phyloP scores from a whole-genome alignment of 2,888 invertebrate species.

The Crematogaster levior region DNA sequence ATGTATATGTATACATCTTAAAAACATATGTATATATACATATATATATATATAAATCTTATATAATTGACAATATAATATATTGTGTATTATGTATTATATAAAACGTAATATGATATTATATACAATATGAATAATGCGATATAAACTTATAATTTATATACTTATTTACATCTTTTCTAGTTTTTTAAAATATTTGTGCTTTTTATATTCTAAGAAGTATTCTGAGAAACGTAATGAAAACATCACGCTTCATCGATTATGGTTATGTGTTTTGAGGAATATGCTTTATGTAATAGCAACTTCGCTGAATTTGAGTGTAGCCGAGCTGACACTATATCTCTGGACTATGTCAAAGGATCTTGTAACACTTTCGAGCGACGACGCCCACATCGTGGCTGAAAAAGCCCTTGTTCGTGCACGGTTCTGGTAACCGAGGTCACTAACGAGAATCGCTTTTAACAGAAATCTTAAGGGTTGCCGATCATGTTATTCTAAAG shows the following conservation, averaged over 20 bases:
- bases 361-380: slow-evolving; percentile 53
- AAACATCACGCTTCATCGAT: background rate
- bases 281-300: slow-evolving; percentile 7
- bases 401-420: slow-evolving; percentile 69
- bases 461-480: slow-evolving; percentile 57
- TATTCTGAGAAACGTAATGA: background rate
- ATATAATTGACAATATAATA: too few species aligned
- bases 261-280: background rate
- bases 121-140: too few species aligned
- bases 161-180: background rate
- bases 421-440: slow-evolving; percentile 64
- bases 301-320: slow-evolving; percentile 35
- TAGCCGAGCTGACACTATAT: slow-evolving; percentile 32
- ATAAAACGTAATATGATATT: too few species aligned
- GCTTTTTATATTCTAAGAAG: background rate
- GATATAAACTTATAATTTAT: too few species aligned
- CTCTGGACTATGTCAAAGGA: slow-evolving; percentile 67
- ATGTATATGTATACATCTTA: too few species aligned
- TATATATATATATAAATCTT: too few species aligned
- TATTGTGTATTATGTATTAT: background rate
- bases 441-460: slow-evolving; percentile 62
- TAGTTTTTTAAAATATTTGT: background rate
- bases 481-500: slow-evolving; percentile 51
- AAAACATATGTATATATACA: background rate
- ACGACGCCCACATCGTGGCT: slow-evolving; percentile 27